A percentile compares a stretch with the other conserved stretches of the same genome.
phyloP scores from a whole-genome alignment of 2,888 invertebrate genomes.

The Cataglyphis cursor region DNA sequence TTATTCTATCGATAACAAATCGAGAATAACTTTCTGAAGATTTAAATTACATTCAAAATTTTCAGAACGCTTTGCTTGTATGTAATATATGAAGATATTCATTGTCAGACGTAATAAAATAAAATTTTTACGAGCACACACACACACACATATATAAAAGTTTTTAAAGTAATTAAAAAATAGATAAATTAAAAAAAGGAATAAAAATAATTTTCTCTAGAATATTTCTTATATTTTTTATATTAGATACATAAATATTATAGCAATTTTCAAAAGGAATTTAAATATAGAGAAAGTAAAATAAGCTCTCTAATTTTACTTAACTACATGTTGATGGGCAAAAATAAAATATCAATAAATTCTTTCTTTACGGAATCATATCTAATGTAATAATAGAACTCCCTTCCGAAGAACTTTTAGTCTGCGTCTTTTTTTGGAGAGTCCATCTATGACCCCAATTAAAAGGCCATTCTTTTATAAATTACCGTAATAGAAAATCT shows the following conservation, averaged over 20 bases:
- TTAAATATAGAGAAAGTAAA: not conserved
- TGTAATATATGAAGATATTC: not conserved
- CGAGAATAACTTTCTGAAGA: conserved; percentile 3
- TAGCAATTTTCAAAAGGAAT: not conserved
- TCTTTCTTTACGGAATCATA: not conserved
- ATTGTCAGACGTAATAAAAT: not conserved
- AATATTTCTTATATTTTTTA: not conserved
- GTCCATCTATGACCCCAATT: conserved; percentile 19
- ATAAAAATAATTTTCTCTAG: not conserved
- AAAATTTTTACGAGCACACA: not conserved
- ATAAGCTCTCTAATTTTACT: not conserved
- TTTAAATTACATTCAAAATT: conserved; percentile 28
- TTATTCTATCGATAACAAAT: conserved; percentile 22
- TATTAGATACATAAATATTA: not conserved
- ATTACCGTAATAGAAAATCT: conserved; percentile 20
- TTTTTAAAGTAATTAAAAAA: not conserved
- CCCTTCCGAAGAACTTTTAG: not conserved
- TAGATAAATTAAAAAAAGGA: not conserved
- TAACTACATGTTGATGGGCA: not conserved
- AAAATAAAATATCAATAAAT: conserved; percentile 3
- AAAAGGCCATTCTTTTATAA: conserved; percentile 33
- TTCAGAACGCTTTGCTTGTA: not conserved
- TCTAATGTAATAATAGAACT: conserved; percentile 25
- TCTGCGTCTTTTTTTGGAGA: not conserved
- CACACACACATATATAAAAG: not conserved